Conservation (phyloP, 2,113 vertebrate genomes). For the Oceanites oceanicus region DNA sequence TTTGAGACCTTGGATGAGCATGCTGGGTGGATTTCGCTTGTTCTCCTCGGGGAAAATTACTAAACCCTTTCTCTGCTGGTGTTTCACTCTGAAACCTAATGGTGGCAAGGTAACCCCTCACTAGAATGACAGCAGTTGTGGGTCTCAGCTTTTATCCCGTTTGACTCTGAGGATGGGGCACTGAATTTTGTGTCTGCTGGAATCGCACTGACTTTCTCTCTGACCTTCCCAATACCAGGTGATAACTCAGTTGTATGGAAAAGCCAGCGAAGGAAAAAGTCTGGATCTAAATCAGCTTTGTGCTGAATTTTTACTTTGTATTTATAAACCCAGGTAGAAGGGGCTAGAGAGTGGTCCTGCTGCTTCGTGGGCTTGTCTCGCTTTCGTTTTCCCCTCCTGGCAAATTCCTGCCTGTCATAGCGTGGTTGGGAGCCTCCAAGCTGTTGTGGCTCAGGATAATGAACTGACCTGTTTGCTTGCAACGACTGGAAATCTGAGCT, state of each 20-base stretch:
- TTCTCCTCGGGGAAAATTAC: background rate
- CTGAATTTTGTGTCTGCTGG: background rate
- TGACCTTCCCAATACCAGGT: background rate
- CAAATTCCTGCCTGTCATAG: background rate
- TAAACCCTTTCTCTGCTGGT: background rate
- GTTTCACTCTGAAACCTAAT: background rate
- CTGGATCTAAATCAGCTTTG: background rate
- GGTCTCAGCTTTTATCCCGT: background rate
- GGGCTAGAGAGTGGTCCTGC: background rate
- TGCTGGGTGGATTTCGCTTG: background rate
- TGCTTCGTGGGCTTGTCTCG: background rate
- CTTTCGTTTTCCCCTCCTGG: background rate
- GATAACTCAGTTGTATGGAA: accelerated
- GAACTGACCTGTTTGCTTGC: background rate
- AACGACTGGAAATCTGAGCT: background rate
- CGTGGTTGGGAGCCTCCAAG: accelerated
- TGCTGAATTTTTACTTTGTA: background rate
- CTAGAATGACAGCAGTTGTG: background rate
- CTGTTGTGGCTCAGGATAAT: background rate
- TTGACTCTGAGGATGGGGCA: background rate
- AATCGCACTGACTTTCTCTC: background rate
- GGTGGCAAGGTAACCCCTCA: background rate
- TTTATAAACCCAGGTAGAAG: background rate
- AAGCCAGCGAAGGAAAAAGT: background rate
- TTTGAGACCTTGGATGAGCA: background rate